Conservation (phyloP, 2,797 vertebrate species). For the Phaenicophaeus curvirostris region DNA sequence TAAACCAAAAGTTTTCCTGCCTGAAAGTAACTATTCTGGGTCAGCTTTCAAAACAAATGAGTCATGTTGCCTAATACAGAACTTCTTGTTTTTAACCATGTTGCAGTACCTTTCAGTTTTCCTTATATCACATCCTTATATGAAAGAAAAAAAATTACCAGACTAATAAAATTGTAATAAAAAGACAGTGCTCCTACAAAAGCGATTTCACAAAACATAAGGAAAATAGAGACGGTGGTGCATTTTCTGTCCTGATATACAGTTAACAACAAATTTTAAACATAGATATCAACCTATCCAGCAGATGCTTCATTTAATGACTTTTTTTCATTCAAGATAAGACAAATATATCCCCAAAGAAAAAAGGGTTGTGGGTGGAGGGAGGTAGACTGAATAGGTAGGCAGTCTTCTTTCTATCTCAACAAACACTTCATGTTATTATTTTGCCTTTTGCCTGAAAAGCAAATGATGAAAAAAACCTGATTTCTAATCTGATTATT, state of each 20-base stretch:
- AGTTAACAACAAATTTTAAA: conserved; percentile 55
- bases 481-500: not conserved
- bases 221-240: conserved; percentile 44
- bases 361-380: not conserved
- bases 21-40: not conserved
- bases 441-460: not conserved
- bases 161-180: not conserved
- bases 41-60: not conserved
- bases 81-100: not conserved
- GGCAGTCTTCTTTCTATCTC: not conserved
- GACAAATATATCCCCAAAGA: conserved; percentile 26
- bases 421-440: not conserved
- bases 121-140: not conserved
- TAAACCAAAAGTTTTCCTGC: not conserved
- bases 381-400: not conserved
- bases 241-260: conserved; percentile 44
- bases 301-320: conserved; percentile 53
- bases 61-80: not conserved
- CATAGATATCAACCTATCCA: not conserved
- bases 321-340: conserved; percentile 58
- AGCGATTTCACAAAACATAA: conserved; percentile 40
- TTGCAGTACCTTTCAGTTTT: not conserved
- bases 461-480: not conserved
- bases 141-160: not conserved
- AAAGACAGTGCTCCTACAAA: not conserved